phyloP scores from a whole-genome alignment of 2,797 vertebrate species.

The Takifugu ocellatus region DNA sequence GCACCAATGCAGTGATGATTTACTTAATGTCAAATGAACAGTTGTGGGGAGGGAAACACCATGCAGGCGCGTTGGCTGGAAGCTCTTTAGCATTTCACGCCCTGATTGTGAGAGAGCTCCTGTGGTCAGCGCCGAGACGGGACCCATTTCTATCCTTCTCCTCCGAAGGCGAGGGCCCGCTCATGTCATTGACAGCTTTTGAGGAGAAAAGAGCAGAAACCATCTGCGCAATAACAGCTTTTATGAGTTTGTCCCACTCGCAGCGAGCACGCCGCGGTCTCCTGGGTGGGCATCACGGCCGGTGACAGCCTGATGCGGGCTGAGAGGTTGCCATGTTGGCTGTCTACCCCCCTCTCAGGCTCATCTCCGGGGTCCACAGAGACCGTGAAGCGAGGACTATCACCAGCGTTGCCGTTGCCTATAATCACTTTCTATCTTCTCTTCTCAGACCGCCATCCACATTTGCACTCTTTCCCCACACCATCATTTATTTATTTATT shows the following conservation, averaged over 20 bases:
- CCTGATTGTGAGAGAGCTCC: slow-evolving; percentile 74
- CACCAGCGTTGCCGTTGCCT: slow-evolving; percentile 52
- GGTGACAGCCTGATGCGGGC: slow-evolving; percentile 69
- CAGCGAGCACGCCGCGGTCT: slow-evolving; percentile 52
- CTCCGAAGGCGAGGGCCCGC: slow-evolving; percentile 27
- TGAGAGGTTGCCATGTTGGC: slow-evolving; percentile 78
- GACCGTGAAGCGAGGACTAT: slow-evolving; percentile 60
- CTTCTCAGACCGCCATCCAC: slow-evolving; percentile 46
- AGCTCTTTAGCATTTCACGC: slow-evolving; percentile 79
- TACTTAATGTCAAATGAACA: slow-evolving; percentile 79
- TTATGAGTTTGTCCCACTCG: slow-evolving; percentile 52
- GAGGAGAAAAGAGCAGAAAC: slow-evolving; percentile 59
- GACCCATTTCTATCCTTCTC: not conserved
- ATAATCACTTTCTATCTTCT: slow-evolving; percentile 58
- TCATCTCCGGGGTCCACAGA: slow-evolving; percentile 66
- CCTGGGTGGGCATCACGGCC: slow-evolving; percentile 67
- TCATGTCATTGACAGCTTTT: slow-evolving; percentile 49
- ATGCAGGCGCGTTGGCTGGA: slow-evolving; percentile 68
- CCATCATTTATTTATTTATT: slow-evolving; percentile 75
- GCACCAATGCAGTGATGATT: slow-evolving; percentile 69
- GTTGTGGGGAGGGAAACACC: slow-evolving; percentile 69
- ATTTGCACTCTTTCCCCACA: slow-evolving; percentile 62
- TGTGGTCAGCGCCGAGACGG: slow-evolving; percentile 50
- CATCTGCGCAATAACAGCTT: slow-evolving; percentile 73
- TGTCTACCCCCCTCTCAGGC: slow-evolving; percentile 63